Conservation (phyloP, 2,113 vertebrate species). For the human region GRCh38 chr18:25370501-25371000, state of each 20-base stretch:
- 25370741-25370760: background rate
- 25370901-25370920: slow-evolving; percentile 52
- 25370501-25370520: slow-evolving; percentile 88
- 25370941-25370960: background rate
- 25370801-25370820: background rate
- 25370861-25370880: background rate
- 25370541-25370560: slow-evolving; percentile 89
- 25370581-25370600: slow-evolving; percentile 82
- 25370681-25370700: slow-evolving; percentile 80
- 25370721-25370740: slow-evolving; percentile 76
- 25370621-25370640: slow-evolving; percentile 77
- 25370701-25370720: slow-evolving; percentile 79
- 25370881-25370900: background rate
- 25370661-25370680: slow-evolving; percentile 77
- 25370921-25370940: slow-evolving; percentile 21
- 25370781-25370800: slow-evolving; percentile 6
- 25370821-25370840: background rate
- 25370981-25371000: background rate
- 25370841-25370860: background rate
- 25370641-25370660: slow-evolving; percentile 73
- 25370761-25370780: background rate
- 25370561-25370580: slow-evolving; percentile 86
- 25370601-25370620: slow-evolving; percentile 83
- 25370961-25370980: background rate
- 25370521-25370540: slow-evolving; percentile 87